phyloP scores from a whole-genome alignment of 2,113 vertebrate species.

The Indicator indicator region DNA sequence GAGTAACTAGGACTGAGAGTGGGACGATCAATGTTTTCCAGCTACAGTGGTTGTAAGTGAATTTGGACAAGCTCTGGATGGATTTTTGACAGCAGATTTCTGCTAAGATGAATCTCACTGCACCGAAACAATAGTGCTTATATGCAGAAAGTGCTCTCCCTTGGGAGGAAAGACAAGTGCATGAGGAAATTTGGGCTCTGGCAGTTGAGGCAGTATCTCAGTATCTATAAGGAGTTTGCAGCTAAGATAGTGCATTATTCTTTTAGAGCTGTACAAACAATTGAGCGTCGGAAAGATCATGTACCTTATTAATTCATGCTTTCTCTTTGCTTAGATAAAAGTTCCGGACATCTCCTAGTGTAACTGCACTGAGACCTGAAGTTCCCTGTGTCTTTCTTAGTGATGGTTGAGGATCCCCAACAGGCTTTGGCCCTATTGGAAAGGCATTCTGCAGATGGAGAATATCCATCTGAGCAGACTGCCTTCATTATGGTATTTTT shows the following conservation, averaged over 20 bases:
- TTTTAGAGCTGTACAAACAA: neutral
- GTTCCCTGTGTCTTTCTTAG: neutral
- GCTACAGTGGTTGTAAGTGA: neutral
- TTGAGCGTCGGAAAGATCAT: neutral
- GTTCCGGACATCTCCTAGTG: neutral
- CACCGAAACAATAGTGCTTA: neutral
- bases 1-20: neutral
- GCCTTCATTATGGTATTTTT: neutral
- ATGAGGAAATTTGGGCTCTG: neutral
- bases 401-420: neutral
- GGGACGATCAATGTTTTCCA: neutral
- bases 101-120: neutral
- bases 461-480: neutral
- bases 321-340: neutral
- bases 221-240: neutral
- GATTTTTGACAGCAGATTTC: neutral
- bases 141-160: neutral
- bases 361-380: neutral
- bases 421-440: neutral
- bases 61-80: neutral
- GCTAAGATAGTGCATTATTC: neutral
- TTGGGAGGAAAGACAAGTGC: neutral
- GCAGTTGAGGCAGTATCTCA: neutral
- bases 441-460: neutral
- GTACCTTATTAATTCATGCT: neutral